Conservation (phyloP, 2,113 vertebrate genomes). For the Xiphophorus maculatus region DNA sequence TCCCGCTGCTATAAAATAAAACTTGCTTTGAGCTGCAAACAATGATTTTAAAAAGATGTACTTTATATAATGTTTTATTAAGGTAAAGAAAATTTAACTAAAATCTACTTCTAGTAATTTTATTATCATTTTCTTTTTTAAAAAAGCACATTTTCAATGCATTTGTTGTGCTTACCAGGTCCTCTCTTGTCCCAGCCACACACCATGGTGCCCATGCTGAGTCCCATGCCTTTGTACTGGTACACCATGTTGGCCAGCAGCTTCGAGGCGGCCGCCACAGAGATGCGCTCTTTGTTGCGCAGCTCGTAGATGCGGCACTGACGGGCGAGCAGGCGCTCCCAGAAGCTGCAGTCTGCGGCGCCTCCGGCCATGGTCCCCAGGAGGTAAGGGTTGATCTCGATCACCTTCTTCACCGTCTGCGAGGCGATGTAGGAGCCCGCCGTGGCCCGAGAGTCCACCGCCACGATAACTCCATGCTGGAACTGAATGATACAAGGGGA, state of each 20-base stretch:
- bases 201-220: conserved; percentile 96
- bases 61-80: too few species aligned
- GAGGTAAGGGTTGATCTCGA: conserved; percentile 92
- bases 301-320: conserved; percentile 94
- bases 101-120: too few species aligned
- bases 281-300: conserved; percentile 93
- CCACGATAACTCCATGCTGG: conserved; percentile 88
- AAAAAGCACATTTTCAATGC: neutral
- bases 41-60: too few species aligned
- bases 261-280: conserved; percentile 91
- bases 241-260: conserved; percentile 97
- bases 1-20: too few species aligned
- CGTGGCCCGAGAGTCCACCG: conserved; percentile 91
- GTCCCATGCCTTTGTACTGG: conserved; percentile 94
- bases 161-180: conserved; percentile 79
- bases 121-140: too few species aligned
- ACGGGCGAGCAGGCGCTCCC: conserved; percentile 89
- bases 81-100: too few species aligned
- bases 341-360: conserved; percentile 92
- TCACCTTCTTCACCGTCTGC: conserved; percentile 92
- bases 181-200: conserved; percentile 95
- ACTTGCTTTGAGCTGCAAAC: too few species aligned
- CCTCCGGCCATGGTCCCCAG: conserved; percentile 94
- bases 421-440: conserved; percentile 91
- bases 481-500: conserved; percentile 75